These are phyloP conservation scores for Arvicola amphibius DNA, from an alignment of 2,797 vertebrate genomes.

Conservation along the genomic window DNA sequence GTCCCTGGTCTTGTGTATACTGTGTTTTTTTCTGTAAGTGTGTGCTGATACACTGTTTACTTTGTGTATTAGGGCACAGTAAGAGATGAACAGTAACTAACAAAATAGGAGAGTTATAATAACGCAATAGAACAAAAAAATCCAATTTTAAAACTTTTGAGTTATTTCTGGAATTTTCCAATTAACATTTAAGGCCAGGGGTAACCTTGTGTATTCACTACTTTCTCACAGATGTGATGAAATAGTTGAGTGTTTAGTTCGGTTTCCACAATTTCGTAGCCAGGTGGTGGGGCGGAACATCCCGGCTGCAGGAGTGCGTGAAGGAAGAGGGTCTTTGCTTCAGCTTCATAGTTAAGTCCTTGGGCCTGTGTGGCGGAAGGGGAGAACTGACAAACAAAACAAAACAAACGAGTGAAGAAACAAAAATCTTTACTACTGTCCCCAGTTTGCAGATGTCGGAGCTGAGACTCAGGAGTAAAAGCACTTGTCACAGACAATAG, in stretches of 20 bases:
- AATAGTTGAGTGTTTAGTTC: neutral
- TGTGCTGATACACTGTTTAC: neutral
- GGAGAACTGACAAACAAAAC: neutral
- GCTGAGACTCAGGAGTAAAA: neutral
- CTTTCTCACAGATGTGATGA: neutral
- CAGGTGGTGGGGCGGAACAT: too few relatives aligned
- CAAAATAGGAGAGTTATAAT: neutral
- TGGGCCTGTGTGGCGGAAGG: neutral
- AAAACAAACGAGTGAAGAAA: neutral
- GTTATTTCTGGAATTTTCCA: neutral
- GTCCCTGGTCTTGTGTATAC: too few relatives aligned
- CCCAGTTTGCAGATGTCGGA: neutral
- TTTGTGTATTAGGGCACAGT: neutral
- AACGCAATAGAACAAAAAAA: neutral
- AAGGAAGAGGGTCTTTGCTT: neutral
- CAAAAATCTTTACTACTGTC: neutral
- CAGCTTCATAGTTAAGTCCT: neutral
- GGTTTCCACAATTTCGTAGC: neutral
- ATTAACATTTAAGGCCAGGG: neutral
- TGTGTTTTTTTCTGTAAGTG: fast-evolving
- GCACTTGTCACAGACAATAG: neutral
- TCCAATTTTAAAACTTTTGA: neutral
- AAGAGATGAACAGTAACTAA: neutral
- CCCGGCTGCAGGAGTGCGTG: too few relatives aligned
- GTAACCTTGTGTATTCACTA: neutral